phyloP scores from a whole-genome alignment of 2,888 invertebrate genomes.

The Eupithecia pulchellata region DNA sequence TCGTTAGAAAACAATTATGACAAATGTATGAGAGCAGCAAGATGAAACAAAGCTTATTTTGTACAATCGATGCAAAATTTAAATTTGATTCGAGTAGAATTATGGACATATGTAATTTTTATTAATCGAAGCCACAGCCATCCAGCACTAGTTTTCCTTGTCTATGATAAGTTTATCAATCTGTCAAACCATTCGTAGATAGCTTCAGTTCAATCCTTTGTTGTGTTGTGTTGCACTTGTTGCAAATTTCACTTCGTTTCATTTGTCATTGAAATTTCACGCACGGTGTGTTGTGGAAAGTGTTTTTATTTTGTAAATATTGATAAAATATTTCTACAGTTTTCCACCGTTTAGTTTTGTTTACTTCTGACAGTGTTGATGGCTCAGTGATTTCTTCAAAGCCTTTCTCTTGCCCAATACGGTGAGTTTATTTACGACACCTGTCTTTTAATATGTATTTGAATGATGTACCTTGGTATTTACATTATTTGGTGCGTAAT shows the following conservation, averaged over 20 bases:
- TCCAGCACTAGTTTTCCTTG: neutral
- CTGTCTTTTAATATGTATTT: conserved; percentile 49
- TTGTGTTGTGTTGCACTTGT: conserved; percentile 2
- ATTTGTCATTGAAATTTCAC: conserved; percentile 51
- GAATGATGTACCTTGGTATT: conserved; percentile 50
- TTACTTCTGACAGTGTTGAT: conserved; percentile 53
- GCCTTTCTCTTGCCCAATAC: conserved; percentile 53
- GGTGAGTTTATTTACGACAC: conserved; percentile 63
- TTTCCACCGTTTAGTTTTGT: conserved; percentile 49
- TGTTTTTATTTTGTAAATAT: conserved; percentile 79
- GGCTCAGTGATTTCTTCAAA: conserved; percentile 50
- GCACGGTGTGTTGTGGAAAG: conserved; percentile 56
- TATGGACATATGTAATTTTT: no score
- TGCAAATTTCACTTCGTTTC: conserved; percentile 18
- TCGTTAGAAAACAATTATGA: no score
- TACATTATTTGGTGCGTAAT: conserved; percentile 35
- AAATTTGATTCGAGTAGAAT: no score
- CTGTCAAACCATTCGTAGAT: neutral
- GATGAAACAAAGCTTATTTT: no score
- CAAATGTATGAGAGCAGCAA: no score
- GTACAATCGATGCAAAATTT: no score
- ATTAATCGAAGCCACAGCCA: neutral
- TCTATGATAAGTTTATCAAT: neutral
- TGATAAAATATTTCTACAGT: conserved; percentile 57
- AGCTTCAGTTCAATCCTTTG: neutral